Conservation (phyloP, 2,797 vertebrate species). For the Paguma larvata region DNA sequence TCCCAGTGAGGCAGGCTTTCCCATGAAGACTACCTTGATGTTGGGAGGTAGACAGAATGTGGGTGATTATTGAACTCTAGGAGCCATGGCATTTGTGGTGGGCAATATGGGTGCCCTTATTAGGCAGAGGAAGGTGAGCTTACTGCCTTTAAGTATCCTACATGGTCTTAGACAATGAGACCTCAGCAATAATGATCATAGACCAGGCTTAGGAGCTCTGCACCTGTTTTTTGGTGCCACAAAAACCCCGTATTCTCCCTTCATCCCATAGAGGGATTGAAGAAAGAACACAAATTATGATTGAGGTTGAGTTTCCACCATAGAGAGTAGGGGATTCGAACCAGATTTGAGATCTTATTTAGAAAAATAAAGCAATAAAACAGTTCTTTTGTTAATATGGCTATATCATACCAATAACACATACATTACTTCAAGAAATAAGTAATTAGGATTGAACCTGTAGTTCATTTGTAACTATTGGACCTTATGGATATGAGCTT, state of each 20-base stretch:
- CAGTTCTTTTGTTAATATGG: background rate
- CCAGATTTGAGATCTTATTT: background rate
- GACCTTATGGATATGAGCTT: background rate
- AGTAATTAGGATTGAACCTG: background rate
- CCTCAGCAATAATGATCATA: background rate
- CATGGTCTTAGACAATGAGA: background rate
- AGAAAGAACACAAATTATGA: background rate
- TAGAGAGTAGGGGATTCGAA: background rate
- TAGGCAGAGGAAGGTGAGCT: background rate
- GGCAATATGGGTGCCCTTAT: background rate
- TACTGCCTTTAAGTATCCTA: background rate
- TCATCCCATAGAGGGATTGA: background rate
- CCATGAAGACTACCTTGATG: background rate
- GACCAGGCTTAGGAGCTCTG: background rate
- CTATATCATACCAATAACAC: background rate
- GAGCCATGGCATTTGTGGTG: background rate
- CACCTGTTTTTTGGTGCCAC: background rate
- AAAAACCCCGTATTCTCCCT: background rate
- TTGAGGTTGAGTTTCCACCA: background rate
- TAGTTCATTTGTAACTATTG: background rate
- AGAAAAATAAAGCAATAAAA: background rate
- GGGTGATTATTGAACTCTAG: background rate
- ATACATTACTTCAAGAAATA: background rate
- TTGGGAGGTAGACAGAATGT: background rate
- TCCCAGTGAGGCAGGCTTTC: background rate